phyloP scores from a whole-genome alignment of 2,797 vertebrate species.

The Onychomys torridus region DNA sequence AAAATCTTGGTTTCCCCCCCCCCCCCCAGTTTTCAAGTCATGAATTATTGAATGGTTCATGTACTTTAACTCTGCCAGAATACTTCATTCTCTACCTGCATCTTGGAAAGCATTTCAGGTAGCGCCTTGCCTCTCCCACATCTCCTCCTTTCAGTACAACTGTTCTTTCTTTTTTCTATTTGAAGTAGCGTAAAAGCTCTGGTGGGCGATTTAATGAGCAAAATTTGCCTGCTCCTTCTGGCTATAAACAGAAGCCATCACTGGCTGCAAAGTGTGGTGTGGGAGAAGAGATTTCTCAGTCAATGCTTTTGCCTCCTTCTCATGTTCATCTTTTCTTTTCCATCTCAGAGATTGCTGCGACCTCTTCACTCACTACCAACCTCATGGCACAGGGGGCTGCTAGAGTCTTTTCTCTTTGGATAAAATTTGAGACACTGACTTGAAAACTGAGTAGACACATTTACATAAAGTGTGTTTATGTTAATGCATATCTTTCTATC shows the following conservation, averaged over 20 bases:
- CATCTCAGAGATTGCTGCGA: not conserved
- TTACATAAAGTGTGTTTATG: not conserved
- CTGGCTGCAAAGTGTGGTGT: not conserved
- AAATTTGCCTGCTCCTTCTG: conserved; percentile 18
- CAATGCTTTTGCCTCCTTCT: not conserved
- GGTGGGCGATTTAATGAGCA: conserved; percentile 54
- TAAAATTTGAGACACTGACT: conserved; percentile 51
- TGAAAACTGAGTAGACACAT: not conserved
- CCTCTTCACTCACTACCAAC: not conserved
- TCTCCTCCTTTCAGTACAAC: conserved; percentile 47
- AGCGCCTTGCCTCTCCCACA: not conserved
- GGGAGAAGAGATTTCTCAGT: conserved; percentile 19
- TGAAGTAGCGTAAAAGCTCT: not conserved
- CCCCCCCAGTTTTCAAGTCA: conserved; percentile 26
- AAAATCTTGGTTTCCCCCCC: not conserved
- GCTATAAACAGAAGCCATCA: conserved; percentile 1
- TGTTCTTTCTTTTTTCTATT: not conserved
- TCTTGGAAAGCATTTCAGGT: conserved; percentile 53
- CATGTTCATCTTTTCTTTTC: not conserved
- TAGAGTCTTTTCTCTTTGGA: not conserved
- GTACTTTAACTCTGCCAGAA: not conserved
- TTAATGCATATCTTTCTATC: not conserved
- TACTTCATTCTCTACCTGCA: not conserved
- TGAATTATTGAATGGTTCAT: conserved; percentile 28
- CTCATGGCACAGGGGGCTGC: not conserved